Percentiles rank a stretch among this genome's conserved stretches.
Evolutionary conservation across 1,140 invertebrate genomes (phyloP).

Genomic region (Cardiocondyla obscurior): DNA sequence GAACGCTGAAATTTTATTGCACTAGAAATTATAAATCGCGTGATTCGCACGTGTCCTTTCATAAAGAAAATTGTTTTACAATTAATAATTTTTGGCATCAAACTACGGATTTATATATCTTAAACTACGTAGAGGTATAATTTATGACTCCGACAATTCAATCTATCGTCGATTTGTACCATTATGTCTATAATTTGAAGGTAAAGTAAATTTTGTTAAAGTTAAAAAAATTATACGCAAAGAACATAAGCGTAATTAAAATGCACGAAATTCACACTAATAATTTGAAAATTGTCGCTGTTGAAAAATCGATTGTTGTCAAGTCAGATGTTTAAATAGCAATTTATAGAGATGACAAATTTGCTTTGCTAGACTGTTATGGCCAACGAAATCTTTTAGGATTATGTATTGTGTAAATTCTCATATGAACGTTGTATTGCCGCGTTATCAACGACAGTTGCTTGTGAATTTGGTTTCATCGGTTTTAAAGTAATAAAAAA

Average conservation of each 20-base stretch:
- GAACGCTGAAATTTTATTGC: no score
- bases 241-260: not conserved
- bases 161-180: not conserved
- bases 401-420: conserved; percentile 67
- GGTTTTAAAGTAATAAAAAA: not conserved
- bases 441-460: not conserved
- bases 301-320: conserved; percentile 62
- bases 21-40: no score
- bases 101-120: no score
- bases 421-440: not conserved
- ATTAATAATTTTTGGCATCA: no score
- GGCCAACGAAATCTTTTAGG: conserved; percentile 40
- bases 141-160: no score
- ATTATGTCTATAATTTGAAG: no score
- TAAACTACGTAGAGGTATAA: no score
- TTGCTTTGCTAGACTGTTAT: conserved; percentile 49
- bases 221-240: not conserved
- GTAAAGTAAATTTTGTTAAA: conserved; percentile 1
- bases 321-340: conserved; percentile 64
- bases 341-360: conserved; percentile 56
- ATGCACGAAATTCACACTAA: not conserved
- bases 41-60: no score
- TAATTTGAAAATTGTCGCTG: not conserved
- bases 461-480: not conserved
- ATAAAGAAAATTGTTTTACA: no score